phyloP scores from a whole-genome alignment of 2,113 vertebrate species.

The Nycticryphes semicollaris region DNA sequence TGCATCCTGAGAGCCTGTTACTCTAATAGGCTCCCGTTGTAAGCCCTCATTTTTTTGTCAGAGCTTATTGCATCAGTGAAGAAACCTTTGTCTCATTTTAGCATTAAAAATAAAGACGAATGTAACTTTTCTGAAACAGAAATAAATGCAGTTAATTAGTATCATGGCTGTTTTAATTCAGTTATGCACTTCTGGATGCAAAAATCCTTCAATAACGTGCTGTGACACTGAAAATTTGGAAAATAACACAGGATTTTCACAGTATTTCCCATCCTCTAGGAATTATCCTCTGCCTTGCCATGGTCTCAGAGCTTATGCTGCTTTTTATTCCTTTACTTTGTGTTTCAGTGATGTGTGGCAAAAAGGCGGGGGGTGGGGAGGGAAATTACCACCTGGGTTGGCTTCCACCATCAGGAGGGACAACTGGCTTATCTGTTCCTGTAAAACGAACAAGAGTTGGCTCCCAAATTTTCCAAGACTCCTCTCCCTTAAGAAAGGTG shows the following conservation, averaged over 20 bases:
- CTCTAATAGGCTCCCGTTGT: background rate
- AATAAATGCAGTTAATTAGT: constrained; percentile 16
- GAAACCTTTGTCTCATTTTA: background rate
- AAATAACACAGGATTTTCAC: background rate
- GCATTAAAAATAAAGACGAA: background rate
- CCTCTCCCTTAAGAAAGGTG: background rate
- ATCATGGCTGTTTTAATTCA: background rate
- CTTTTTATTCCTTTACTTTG: constrained; percentile 36
- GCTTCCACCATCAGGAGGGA: constrained; percentile 6
- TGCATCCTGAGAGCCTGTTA: background rate
- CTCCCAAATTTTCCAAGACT: background rate
- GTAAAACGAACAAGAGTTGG: background rate
- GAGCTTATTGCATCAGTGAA: constrained; percentile 13
- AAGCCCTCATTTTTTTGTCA: constrained; percentile 14
- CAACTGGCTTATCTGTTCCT: background rate
- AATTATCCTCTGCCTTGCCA: background rate
- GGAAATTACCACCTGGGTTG: constrained; percentile 22
- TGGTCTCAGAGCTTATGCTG: constrained; percentile 1
- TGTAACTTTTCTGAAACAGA: background rate
- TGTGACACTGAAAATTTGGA: background rate
- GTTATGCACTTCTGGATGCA: background rate
- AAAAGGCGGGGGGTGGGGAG: background rate
- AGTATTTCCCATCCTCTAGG: background rate
- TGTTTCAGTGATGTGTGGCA: background rate
- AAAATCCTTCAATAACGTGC: background rate